phyloP scores from a whole-genome alignment of 2,888 invertebrate genomes.

The Gibbula magus region DNA sequence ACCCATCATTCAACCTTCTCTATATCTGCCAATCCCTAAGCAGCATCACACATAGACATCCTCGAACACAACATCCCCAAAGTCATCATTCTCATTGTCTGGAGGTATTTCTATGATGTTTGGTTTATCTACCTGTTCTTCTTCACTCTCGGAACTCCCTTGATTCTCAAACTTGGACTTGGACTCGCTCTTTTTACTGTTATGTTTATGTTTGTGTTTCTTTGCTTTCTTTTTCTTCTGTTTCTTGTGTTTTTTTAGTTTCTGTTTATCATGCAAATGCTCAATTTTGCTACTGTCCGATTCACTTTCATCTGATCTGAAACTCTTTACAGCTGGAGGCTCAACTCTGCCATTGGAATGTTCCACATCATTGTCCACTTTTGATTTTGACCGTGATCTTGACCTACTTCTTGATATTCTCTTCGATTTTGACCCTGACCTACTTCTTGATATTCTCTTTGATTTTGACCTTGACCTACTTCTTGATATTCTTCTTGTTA shows the following conservation, averaged over 20 bases:
- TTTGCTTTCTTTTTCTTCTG: constrained; percentile 1
- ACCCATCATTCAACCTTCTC: too few relatives aligned
- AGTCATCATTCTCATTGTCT: not conserved
- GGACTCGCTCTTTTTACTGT: not conserved
- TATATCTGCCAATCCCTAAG: too few relatives aligned
- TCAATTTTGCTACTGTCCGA: not conserved
- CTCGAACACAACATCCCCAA: constrained; percentile 8
- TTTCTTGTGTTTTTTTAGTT: not conserved
- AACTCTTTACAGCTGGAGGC: not conserved
- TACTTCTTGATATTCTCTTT: constrained; percentile 4
- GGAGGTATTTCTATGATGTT: not conserved
- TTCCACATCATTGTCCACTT: not conserved
- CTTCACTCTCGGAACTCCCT: not conserved
- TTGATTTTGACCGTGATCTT: constrained; percentile 39
- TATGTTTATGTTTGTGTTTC: constrained; percentile 1
- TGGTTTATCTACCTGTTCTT: not conserved
- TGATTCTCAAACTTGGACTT: not conserved
- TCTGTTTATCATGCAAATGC: not conserved
- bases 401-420: constrained; percentile 20
- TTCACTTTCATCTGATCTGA: not conserved
- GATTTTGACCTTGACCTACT: constrained; percentile 38
- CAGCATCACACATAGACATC: not conserved
- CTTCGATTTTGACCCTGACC: constrained; percentile 20
- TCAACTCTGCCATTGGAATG: too few relatives aligned
- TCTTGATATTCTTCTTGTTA: constrained; percentile 28